Base-by-base conservation (phyloP, 1,140 invertebrate genomes). In the Magallana ariakensis region DNA sequence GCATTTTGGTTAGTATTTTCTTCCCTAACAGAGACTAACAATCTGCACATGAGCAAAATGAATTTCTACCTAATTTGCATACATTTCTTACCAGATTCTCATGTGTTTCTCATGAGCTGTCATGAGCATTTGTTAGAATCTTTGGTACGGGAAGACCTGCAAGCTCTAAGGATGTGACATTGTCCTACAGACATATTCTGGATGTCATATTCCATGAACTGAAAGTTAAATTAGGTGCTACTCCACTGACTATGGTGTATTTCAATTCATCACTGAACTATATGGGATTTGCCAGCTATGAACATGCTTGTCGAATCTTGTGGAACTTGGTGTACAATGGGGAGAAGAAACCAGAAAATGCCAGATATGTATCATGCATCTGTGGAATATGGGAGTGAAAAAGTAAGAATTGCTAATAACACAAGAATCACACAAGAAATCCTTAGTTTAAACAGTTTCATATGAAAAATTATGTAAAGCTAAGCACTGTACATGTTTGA, bases 301-400 rank as follows among this genome's bases (percentile, higher is more conserved):
- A 75, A n/a, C n/a, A 9, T 7, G 66, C 66, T 9, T n/a, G n/a
- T n/a, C 8, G 66, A 7, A 75, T 75, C 26, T 75, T 75, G 66
- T 7, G 66, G 26, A n/a, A 75, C 58, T 11, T 60, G 58, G 10
- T 60, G 10, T 60, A 60, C n/a, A n/a, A 60, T 60, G 58, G 58
- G n/a, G 66, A 75, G 7, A 26, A 9, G 7, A 26, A n/a, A 19
- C 8, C 66, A 19, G 66, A 75, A 7, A 75, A 75, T 75, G 66
- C 66, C 7, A 7, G 66, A 9, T 75, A 75, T 75, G 66, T 75
- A 75, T n/a, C 66, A 75, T 75, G 7, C 66, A 9, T 75, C 66
- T 75, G 66, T 75, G 7, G 66, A 75, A 75, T 9, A 26, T 7
- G 66, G n/a, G 7, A 26, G 66, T 75, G 66, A n/a, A 75, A n/a